Evolutionary conservation across 2,797 vertebrate genomes (phyloP).

Genomic region (Crenichthys baileyi): DNA sequence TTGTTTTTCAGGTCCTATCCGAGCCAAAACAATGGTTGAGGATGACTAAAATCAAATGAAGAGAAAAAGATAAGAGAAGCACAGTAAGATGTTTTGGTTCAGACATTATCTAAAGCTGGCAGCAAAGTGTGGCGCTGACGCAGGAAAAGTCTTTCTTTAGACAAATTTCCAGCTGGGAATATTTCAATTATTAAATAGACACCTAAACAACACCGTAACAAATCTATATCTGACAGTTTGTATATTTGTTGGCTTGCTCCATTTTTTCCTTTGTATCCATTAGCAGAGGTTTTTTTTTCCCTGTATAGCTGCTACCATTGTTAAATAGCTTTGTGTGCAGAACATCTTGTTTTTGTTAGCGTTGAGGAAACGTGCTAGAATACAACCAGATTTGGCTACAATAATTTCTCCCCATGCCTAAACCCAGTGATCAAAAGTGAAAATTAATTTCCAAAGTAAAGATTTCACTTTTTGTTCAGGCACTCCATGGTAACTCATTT

Average conservation of each 20-base stretch:
- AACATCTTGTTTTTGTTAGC: neutral
- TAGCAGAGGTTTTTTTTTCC: slow-evolving; percentile 3
- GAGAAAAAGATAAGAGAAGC: slow-evolving; percentile 7
- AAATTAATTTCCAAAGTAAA: neutral
- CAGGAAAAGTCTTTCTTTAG: neutral
- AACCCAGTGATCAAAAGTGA: neutral
- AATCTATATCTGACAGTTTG: neutral
- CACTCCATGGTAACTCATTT: no score
- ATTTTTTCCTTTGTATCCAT: slow-evolving; percentile 1
- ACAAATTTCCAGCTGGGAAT: slow-evolving; percentile 6
- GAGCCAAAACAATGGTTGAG: neutral
- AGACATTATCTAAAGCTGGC: neutral
- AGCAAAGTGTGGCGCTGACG: neutral
- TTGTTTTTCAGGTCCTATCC: neutral
- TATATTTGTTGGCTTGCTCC: neutral
- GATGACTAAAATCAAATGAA: neutral
- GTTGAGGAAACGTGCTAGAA: neutral
- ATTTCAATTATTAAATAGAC: neutral
- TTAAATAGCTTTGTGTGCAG: neutral
- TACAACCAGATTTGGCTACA: no score
- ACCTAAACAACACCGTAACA: neutral
- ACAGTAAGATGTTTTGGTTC: no score
- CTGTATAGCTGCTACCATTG: neutral
- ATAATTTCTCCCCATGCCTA: no score
- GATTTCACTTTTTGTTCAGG: no score